These are phyloP conservation scores for Coptodon bakossiorum DNA, from an alignment of 2,113 vertebrate species.

Conservation along the genomic window DNA sequence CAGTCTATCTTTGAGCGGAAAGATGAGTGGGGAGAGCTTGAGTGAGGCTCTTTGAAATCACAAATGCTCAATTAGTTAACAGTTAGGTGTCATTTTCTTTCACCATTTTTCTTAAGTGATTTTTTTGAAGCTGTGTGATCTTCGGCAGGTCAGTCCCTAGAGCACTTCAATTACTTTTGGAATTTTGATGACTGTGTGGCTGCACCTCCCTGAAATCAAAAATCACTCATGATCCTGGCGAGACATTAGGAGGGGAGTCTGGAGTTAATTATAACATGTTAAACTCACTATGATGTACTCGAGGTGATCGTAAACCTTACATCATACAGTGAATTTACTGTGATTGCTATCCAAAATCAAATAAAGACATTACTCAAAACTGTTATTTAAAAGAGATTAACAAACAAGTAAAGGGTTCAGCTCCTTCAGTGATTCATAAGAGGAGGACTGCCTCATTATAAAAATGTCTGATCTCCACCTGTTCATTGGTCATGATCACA, in stretches of 20 bases:
- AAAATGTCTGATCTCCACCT: neutral
- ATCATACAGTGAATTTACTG: neutral
- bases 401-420: neutral
- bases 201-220: neutral
- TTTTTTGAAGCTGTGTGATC: neutral
- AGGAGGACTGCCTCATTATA: neutral
- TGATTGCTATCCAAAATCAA: slow-evolving; percentile 5
- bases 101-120: neutral
- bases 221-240: neutral
- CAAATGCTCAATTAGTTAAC: slow-evolving; percentile 61
- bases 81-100: slow-evolving; percentile 51
- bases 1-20: slow-evolving; percentile 24
- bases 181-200: slow-evolving; percentile 29
- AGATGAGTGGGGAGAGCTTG: neutral
- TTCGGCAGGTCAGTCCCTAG: neutral
- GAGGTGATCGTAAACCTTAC: slow-evolving; percentile 19
- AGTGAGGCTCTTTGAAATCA: slow-evolving; percentile 48
- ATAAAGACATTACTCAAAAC: neutral
- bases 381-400: neutral
- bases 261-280: neutral
- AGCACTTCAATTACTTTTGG: slow-evolving; percentile 10
- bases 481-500: neutral
- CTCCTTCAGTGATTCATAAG: neutral
- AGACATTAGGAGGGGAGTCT: neutral
- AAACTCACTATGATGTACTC: neutral